A percentile compares a stretch with the other conserved stretches of the same genome.
phyloP scores from a whole-genome alignment of 2,113 vertebrate genomes.

The Laticauda laticaudata region DNA sequence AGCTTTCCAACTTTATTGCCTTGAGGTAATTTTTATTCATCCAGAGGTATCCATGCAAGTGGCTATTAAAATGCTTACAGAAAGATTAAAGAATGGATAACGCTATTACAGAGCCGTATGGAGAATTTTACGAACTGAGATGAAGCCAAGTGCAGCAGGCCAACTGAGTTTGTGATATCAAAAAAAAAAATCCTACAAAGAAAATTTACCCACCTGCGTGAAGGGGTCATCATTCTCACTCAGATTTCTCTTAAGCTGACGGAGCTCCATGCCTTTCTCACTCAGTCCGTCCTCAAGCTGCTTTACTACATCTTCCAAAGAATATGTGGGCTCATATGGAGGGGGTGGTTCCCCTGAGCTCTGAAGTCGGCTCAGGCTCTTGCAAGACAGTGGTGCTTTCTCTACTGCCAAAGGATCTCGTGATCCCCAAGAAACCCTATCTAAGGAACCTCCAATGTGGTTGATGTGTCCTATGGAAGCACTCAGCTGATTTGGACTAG shows the following conservation, averaged over 20 bases:
- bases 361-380: slow-evolving; percentile 83
- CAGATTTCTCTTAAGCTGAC: slow-evolving; percentile 89
- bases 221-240: slow-evolving; percentile 88
- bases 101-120: not conserved
- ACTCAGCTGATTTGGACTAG: slow-evolving; percentile 84
- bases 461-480: slow-evolving; percentile 95
- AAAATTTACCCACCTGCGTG: slow-evolving; percentile 76
- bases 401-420: slow-evolving; percentile 71
- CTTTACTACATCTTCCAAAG: slow-evolving; percentile 83
- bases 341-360: slow-evolving; percentile 81
- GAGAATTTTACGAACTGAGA: not conserved
- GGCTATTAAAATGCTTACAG: not conserved
- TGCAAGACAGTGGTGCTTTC: slow-evolving; percentile 74
- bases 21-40: not conserved
- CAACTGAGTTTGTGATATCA: not conserved
- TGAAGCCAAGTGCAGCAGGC: not conserved
- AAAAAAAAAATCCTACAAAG: not conserved
- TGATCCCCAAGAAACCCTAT: slow-evolving; percentile 73
- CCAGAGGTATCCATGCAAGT: not conserved
- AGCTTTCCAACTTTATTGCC: not conserved
- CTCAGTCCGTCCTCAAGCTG: slow-evolving; percentile 87
- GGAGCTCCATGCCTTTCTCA: slow-evolving; percentile 87
- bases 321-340: slow-evolving; percentile 87
- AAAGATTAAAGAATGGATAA: not conserved
- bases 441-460: slow-evolving; percentile 89